Conservation (phyloP, 1,140 invertebrate genomes). For the Temnothorax curvispinosus region DNA sequence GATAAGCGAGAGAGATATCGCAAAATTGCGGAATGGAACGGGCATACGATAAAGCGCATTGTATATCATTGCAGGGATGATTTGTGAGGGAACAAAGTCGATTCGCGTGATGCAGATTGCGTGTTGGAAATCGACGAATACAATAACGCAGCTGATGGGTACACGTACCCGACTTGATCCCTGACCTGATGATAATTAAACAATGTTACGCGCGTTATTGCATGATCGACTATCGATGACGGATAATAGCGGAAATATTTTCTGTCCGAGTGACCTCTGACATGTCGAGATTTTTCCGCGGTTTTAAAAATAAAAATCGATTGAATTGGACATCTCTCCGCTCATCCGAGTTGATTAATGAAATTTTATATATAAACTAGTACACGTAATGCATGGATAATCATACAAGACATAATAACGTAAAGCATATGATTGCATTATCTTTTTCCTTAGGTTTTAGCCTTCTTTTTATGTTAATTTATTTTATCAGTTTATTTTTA, state of each 20-base stretch:
- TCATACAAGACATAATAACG: too few relatives aligned
- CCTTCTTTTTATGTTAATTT: background rate
- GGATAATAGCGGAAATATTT: background rate
- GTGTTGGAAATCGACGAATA: background rate
- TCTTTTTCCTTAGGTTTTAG: background rate
- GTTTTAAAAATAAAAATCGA: background rate
- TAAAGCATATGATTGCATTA: background rate
- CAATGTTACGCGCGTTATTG: background rate
- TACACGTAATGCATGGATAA: too few relatives aligned
- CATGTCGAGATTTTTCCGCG: background rate
- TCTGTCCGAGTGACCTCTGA: background rate
- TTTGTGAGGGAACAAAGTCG: background rate
- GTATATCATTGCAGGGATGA: background rate
- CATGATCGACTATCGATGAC: background rate
- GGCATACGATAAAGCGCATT: background rate
- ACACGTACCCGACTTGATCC: background rate
- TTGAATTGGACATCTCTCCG: background rate
- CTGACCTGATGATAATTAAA: slow-evolving; percentile 2
- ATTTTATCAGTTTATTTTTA: background rate
- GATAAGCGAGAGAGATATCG: background rate
- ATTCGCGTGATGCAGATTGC: background rate
- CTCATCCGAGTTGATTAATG: background rate
- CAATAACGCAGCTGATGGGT: background rate
- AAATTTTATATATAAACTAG: background rate
- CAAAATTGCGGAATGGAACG: background rate